Evolutionary conservation across 2,797 vertebrate species (phyloP).

Genomic region (Rhynchonycteris naso): DNA sequence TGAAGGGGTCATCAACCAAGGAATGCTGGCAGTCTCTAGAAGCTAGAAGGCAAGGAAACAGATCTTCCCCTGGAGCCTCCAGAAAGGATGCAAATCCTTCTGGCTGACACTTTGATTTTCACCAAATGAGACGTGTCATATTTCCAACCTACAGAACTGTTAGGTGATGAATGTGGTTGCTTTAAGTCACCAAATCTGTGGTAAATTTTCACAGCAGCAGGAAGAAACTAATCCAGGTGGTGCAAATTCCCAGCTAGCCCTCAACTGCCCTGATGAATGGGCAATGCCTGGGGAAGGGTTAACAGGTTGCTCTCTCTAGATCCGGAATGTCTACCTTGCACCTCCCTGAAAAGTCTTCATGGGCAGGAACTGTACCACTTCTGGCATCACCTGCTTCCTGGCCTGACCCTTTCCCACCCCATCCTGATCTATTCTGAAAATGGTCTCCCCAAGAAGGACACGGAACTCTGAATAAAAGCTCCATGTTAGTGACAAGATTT

Average conservation of each 20-base stretch:
- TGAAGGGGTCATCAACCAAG: not conserved
- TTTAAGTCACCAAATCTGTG: not conserved
- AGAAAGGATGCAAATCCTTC: not conserved
- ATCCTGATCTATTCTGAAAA: not conserved
- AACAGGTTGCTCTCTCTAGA: not conserved
- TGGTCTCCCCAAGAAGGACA: not conserved
- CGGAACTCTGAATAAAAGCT: not conserved
- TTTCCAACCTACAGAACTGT: not conserved
- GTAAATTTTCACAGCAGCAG: not conserved
- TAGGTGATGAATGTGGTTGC: not conserved
- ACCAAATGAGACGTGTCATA: not conserved
- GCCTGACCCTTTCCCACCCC: not conserved
- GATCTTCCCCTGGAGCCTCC: not conserved
- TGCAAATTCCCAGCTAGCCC: not conserved
- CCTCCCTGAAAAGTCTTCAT: not conserved
- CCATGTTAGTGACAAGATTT: conserved; percentile 36
- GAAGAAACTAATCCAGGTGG: not conserved
- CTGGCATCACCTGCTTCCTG: not conserved
- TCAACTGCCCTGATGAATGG: not conserved
- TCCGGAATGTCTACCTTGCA: not conserved
- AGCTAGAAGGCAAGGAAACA: not conserved
- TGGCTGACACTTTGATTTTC: not conserved
- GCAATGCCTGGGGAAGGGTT: not conserved
- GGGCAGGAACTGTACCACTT: not conserved
- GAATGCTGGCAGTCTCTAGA: not conserved